phyloP scores from a whole-genome alignment of 1,140 invertebrate species.

The Pachyrhynchus sulphureomaculatus region DNA sequence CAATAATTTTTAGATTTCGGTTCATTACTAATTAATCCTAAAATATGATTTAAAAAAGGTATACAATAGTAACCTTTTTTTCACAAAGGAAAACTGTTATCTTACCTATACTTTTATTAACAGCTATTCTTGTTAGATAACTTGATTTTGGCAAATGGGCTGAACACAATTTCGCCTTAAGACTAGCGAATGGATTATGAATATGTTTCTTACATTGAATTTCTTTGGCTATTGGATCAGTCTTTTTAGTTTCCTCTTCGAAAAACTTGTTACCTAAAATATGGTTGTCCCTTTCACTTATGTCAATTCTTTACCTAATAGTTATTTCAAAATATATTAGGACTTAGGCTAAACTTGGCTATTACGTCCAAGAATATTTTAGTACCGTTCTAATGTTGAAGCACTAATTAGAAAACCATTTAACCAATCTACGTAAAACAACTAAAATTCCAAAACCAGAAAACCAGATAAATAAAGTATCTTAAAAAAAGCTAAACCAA shows the following conservation, averaged over 20 bases:
- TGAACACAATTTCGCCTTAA: slow-evolving; percentile 52
- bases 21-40: slow-evolving; percentile 37
- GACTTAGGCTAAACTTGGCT: no score
- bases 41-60: slow-evolving; percentile 25
- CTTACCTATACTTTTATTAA: slow-evolving; percentile 50
- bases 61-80: not conserved
- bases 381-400: no score
- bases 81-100: not conserved
- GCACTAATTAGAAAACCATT: no score
- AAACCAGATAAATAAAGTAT: no score
- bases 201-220: slow-evolving; percentile 46
- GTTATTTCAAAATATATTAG: no score
- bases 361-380: no score
- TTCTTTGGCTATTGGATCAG: slow-evolving; percentile 47
- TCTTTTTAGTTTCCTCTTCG: slow-evolving; percentile 47
- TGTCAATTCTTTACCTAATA: not conserved
- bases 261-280: slow-evolving; percentile 29
- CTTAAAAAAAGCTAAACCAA: no score
- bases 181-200: slow-evolving; percentile 44
- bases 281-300: not conserved
- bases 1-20: slow-evolving; percentile 41
- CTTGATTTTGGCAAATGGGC: slow-evolving; percentile 51
- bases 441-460: no score
- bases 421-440: no score
- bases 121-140: slow-evolving; percentile 50